phyloP scores from a whole-genome alignment of 2,797 vertebrate species.

The Vultur gryphus region DNA sequence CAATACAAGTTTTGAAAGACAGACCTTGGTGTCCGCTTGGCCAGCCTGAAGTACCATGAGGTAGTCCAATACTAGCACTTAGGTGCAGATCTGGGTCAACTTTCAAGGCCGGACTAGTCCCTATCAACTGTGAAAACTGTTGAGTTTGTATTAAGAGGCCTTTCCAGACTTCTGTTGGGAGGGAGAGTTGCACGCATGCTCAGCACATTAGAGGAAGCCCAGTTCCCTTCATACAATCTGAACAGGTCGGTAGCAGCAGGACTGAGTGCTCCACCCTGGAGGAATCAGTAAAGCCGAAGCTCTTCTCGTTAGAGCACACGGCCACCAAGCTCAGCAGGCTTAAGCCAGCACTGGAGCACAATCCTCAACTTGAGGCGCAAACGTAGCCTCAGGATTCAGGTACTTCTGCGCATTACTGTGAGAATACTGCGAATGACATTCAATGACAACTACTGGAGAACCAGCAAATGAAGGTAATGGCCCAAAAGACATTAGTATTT shows the following conservation, averaged over 20 bases:
- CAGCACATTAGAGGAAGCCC: fast-evolving
- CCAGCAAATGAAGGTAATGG: neutral
- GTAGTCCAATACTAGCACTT: neutral
- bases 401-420: neutral
- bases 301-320: neutral
- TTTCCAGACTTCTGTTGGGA: neutral
- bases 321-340: neutral
- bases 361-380: neutral
- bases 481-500: neutral
- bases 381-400: neutral
- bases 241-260: neutral
- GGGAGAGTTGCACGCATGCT: fast-evolving
- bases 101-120: neutral
- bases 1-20: neutral
- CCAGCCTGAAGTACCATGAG: fast-evolving
- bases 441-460: neutral
- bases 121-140: neutral
- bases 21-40: neutral
- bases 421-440: neutral
- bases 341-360: neutral
- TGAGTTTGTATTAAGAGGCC: neutral
- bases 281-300: neutral
- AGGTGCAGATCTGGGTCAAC: neutral
- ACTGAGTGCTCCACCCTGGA: neutral
- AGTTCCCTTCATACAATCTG: neutral